Evolutionary conservation across 2,797 vertebrate species (phyloP), one percentile per base, ranked within the genome.

Genomic region (Decapterus maruadsi): DNA sequence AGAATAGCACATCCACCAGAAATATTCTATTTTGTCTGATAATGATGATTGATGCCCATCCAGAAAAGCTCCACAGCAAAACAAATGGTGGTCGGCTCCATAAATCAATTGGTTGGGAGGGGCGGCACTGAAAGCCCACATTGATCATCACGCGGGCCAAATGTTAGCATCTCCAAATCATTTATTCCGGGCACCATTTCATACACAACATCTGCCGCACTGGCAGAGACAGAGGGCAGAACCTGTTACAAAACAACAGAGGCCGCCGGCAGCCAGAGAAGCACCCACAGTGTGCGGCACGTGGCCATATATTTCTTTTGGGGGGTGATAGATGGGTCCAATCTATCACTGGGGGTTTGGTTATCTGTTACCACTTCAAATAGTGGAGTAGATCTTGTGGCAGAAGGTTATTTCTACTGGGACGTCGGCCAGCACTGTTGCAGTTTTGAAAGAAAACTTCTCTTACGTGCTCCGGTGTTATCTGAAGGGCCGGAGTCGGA

Each of bases 61-160:
- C 59, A 71, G 71, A 73, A 81, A 85, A 50, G 31, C 50, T 78
- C 70, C 2, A 19, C 77, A 3, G 78, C 64, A 61, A 86, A 88
- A 84, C 80, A 80, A 87, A 90, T 26, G 66, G 43, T 9, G 61
- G 57, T 61, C 26, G 22, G 71, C 66, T 78, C 77, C 82, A 87
- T 91, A 78, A 90, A 89, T 91, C 85, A 84, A 79, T 84, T 22
- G 65, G 81, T 58, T 59, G 80, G 81, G 85, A 73, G 73, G 82
- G 73, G 67, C 26, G 8, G 54, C 70, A 42, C 60, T 75, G 87
- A 86, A 64, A 81, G 82, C 77, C 71, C 73, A 29, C 85, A 92
- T 89, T 87, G 87, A 91, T 93, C 91, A 88, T 85, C 59, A 34
- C 69, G 50, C 48, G 46, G 80, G 78, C 79, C 78, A 86, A 91